phyloP scores from a whole-genome alignment of 2,113 vertebrate genomes.

The Callipepla californica region DNA sequence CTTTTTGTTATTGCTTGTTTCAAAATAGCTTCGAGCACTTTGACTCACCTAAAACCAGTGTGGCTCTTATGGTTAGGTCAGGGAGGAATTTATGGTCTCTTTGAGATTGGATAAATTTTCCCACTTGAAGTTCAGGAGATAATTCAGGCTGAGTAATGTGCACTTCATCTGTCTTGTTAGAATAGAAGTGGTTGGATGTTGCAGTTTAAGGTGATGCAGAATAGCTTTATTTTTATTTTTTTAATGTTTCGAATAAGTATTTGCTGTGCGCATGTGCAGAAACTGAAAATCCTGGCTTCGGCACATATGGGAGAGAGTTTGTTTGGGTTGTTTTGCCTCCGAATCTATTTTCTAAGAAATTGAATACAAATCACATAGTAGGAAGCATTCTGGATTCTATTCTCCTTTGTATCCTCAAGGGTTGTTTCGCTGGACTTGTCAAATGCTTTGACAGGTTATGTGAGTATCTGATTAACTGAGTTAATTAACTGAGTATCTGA shows the following conservation, averaged over 20 bases:
- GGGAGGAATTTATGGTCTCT: not conserved
- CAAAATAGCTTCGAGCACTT: not conserved
- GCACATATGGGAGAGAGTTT: no score
- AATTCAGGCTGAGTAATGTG: not conserved
- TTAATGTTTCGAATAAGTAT: not conserved
- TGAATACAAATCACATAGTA: no score
- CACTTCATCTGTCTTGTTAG: not conserved
- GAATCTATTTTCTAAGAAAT: no score
- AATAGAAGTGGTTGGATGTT: not conserved
- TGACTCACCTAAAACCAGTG: not conserved
- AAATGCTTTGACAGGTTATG: no score
- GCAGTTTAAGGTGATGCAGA: not conserved
- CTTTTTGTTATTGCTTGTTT: not conserved
- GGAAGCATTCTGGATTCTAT: no score
- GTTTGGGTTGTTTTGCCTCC: no score
- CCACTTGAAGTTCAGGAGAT: not conserved
- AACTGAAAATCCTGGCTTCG: not conserved
- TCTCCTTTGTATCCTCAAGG: no score
- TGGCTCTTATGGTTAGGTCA: not conserved
- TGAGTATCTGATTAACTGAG: no score
- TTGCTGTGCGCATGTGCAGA: not conserved
- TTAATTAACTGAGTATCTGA: no score
- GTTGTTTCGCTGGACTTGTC: no score
- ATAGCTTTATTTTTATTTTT: not conserved
- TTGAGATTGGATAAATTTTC: not conserved